Evolutionary conservation across 2,888 invertebrate genomes (phyloP).

Genomic region (Sylvicola cinctus): DNA sequence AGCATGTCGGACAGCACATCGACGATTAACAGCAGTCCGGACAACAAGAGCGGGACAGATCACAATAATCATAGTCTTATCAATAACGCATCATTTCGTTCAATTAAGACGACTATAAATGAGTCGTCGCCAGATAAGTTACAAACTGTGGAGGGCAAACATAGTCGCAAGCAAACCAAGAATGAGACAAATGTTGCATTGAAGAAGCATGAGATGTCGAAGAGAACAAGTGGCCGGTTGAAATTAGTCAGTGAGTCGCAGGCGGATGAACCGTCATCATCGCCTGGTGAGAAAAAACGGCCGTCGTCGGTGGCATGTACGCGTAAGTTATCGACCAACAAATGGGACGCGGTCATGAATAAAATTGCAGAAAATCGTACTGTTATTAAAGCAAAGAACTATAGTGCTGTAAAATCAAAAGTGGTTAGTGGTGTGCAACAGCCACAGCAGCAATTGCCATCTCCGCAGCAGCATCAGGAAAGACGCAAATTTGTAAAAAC

Average conservation of each 20-base stretch:
- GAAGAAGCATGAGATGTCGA: constrained; percentile 56
- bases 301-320: constrained; percentile 2
- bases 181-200: constrained; percentile 32
- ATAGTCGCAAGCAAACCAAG: constrained; percentile 24
- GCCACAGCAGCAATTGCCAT: constrained; percentile 14
- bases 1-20: constrained; percentile 5
- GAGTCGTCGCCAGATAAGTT: neutral
- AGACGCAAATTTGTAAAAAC: constrained; percentile 7
- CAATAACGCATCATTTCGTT: neutral
- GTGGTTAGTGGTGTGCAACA: constrained; percentile 34
- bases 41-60: neutral
- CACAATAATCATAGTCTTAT: neutral
- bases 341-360: constrained; percentile 72
- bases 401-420: constrained; percentile 77
- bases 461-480: constrained; percentile 11
- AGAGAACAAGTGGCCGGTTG: constrained; percentile 40
- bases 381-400: constrained; percentile 46
- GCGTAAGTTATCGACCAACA: constrained; percentile 17
- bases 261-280: constrained; percentile 8
- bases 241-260: constrained; percentile 6
- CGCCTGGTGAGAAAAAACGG: neutral
- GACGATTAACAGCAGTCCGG: constrained; percentile 3
- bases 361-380: constrained; percentile 52
- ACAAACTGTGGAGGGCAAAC: neutral
- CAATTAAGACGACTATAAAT: neutral